A percentile compares a stretch with the other conserved stretches of the same genome.
phyloP scores from a whole-genome alignment of 2,113 vertebrate species.

The Merops nubicus region DNA sequence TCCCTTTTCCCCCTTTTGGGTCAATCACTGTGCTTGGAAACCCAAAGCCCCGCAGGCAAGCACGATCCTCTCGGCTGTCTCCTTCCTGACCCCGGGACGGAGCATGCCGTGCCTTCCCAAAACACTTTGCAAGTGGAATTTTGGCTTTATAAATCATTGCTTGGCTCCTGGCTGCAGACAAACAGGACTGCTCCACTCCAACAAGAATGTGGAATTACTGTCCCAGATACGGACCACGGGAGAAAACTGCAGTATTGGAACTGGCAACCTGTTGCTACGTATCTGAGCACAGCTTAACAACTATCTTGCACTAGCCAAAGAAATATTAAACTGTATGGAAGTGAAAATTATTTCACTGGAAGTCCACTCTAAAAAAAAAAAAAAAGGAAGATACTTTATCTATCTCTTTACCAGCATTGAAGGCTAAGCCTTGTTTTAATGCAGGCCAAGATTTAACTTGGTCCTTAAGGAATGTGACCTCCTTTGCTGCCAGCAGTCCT shows the following conservation, averaged over 20 bases:
- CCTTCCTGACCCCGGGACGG: neutral
- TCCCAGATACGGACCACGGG: neutral
- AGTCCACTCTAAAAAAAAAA: neutral
- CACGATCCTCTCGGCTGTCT: neutral
- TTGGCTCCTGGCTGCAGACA: neutral
- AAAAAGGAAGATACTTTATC: neutral
- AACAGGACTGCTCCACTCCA: neutral
- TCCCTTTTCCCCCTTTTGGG: neutral
- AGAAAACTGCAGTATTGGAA: conserved; percentile 44
- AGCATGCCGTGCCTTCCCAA: neutral
- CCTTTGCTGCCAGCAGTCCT: neutral
- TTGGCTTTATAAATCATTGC: conserved; percentile 26
- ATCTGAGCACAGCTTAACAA: neutral
- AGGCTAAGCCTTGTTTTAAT: neutral
- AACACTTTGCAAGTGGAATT: conserved; percentile 49
- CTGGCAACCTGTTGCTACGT: conserved; percentile 38
- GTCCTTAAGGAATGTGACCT: neutral
- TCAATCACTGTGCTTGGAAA: neutral
- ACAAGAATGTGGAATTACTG: conserved; percentile 27
- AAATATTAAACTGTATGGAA: conserved; percentile 1
- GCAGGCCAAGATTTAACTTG: neutral
- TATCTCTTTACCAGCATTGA: neutral
- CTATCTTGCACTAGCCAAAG: neutral
- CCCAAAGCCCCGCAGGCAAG: neutral
- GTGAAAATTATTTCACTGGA: neutral